Conservation (phyloP, 2,797 vertebrate genomes). For the Todus mexicanus region DNA sequence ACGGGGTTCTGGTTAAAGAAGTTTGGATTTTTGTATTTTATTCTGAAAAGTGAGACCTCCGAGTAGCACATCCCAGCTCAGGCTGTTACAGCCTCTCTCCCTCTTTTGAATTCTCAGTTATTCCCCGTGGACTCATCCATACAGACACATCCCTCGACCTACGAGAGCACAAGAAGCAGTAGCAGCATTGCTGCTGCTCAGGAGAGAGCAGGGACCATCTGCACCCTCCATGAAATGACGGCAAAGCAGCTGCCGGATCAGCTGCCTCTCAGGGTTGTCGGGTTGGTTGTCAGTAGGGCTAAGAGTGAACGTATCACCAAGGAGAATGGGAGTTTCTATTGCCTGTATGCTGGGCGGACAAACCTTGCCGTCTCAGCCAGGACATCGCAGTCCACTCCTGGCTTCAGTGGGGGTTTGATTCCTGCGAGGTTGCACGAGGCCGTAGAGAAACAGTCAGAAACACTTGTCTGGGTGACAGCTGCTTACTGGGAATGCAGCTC, state of each 20-base stretch:
- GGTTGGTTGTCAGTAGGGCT: neutral
- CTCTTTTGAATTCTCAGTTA: neutral
- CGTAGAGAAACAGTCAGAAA: neutral
- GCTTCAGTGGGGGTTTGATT: neutral
- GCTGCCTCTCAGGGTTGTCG: neutral
- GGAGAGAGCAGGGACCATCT: neutral
- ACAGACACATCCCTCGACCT: neutral
- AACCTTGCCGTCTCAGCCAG: neutral
- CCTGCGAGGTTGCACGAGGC: rapidly evolving
- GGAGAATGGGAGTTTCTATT: neutral
- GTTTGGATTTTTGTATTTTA: neutral
- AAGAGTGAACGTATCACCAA: neutral
- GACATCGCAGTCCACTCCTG: rapidly evolving
- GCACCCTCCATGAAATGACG: neutral
- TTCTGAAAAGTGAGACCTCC: neutral
- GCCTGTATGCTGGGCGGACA: neutral
- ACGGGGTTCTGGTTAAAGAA: neutral
- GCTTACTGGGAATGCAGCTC: conserved; percentile 8
- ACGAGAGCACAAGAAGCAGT: neutral
- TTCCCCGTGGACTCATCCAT: neutral
- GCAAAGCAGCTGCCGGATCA: neutral
- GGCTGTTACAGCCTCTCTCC: neutral
- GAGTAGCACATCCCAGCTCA: neutral
- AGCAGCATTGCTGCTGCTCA: neutral
- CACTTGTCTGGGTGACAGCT: neutral